Conservation (phyloP, 1,140 invertebrate species). For the Apis dorsata region DNA sequence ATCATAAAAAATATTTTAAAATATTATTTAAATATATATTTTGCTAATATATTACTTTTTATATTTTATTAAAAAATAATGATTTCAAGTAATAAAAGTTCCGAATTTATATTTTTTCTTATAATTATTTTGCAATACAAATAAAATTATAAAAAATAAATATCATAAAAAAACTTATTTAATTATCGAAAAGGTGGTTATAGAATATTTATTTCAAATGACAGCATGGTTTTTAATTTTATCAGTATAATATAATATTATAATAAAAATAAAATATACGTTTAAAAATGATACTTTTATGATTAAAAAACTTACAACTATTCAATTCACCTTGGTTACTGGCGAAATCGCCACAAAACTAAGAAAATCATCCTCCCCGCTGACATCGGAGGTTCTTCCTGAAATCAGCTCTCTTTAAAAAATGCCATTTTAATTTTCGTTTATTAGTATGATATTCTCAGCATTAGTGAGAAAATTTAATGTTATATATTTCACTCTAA, state of each 20-base stretch:
- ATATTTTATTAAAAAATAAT: slow-evolving; percentile 9
- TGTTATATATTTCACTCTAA: neutral
- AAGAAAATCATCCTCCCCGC: slow-evolving; percentile 60
- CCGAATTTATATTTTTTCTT: neutral
- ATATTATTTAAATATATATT: neutral
- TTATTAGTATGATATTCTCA: slow-evolving; percentile 7
- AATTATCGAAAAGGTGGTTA: slow-evolving; percentile 18
- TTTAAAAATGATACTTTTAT: neutral
- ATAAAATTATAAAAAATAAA: neutral
- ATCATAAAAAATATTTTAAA: neutral
- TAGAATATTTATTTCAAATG: slow-evolving; percentile 28
- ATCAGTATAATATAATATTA: neutral
- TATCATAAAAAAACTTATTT: neutral
- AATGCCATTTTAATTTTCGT: slow-evolving; percentile 51
- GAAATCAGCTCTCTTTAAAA: slow-evolving; percentile 60
- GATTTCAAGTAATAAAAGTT: neutral
- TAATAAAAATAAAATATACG: neutral
- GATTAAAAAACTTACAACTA: slow-evolving; percentile 38
- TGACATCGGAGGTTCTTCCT: slow-evolving; percentile 46
- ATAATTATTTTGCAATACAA: slow-evolving; percentile 18
- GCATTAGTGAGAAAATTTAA: neutral
- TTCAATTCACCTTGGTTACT: slow-evolving; percentile 50
- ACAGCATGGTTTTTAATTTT: slow-evolving; percentile 21
- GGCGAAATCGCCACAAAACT: slow-evolving; percentile 60
- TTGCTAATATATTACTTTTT: neutral